Evolutionary conservation across 2,888 invertebrate species (phyloP), one percentile per base, ranked within the genome.

Genomic region (Metallyticus violacea): DNA sequence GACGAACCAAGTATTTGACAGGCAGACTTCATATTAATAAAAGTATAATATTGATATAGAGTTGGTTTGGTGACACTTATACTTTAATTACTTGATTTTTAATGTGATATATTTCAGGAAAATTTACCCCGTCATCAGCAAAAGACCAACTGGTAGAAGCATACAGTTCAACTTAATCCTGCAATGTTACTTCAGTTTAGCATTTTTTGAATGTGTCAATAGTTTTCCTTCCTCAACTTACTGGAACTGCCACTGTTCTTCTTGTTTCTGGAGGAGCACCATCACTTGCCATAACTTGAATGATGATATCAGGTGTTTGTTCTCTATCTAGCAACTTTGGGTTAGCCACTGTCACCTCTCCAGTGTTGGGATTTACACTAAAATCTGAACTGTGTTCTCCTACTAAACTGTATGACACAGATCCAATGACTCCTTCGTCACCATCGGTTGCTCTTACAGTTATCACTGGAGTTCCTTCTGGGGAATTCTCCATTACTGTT

Each of bases 211-310:
- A n/a, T n/a, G n/a, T n/a, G n/a, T n/a, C n/a, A n/a, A n/a, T n/a
- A n/a, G n/a, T n/a, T n/a, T n/a, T n/a, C n/a, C 2, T 81, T 25
- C 40, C 22, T 62, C 6, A 40, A 92, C 93, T 93, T 91, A 96
- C 96, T 28, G 96, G 96, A 0, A 96, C 96, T 26, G 96, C 95
- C n/a, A 95, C 94, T 2, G 95, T 94, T 89, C 96, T 94, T 88
- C 95, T 94, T 0, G 95, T 93, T 82, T 95, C 94, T 1, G 93
- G 91, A 0, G 96, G 95, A 0, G 97, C 97, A 87, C 95, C 95
- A 90, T 98, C 98, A 82, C 93, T 95, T 0, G 98, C 98, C 88
- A 96, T 94, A 0, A 96, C 97, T 86, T 96, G 95, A 81, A 98
- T 92, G 28, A 94, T 94, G 25, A 97, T 93, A 87, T 96, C 95